Evolutionary conservation across 2,888 invertebrate species (phyloP).

Genomic region (Ectemnius continuus): DNA sequence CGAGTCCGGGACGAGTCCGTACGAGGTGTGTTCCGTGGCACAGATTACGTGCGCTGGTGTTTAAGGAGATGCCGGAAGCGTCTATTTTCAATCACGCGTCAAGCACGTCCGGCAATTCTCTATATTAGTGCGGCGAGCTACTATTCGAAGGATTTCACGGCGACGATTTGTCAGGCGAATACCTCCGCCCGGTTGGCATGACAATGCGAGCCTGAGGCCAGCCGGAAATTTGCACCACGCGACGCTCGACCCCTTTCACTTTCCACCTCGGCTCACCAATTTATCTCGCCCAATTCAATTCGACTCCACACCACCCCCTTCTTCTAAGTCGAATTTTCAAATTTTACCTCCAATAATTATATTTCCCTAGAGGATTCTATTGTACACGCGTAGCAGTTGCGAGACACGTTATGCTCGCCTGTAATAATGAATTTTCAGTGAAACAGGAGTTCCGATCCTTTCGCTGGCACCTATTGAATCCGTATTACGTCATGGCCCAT

Average conservation of each 20-base stretch:
- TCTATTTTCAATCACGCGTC: conserved; percentile 61
- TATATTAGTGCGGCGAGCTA: conserved; percentile 29
- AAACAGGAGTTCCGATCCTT: no score
- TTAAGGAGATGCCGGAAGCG: conserved; percentile 56
- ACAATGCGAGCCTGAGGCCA: neutral
- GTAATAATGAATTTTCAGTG: no score
- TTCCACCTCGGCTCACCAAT: conserved; percentile 9
- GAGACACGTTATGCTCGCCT: no score
- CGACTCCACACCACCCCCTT: no score
- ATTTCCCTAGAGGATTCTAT: no score
- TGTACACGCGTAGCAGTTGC: no score
- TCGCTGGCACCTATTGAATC: no score
- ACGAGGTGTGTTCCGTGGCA: conserved; percentile 38
- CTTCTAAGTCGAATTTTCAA: no score
- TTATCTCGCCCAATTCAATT: no score
- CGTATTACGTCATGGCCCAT: no score
- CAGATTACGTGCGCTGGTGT: conserved; percentile 43
- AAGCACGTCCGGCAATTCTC: conserved; percentile 55
- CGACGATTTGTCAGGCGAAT: conserved; percentile 34
- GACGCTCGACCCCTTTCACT: conserved; percentile 7
- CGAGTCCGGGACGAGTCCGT: neutral
- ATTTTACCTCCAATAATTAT: no score
- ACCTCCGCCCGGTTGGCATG: conserved; percentile 12
- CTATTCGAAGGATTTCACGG: conserved; percentile 35
- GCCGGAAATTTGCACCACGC: neutral